These are phyloP conservation scores for Urosaurus nigricauda DNA, from an alignment of 2,797 vertebrate species.

Conservation along the genomic window DNA sequence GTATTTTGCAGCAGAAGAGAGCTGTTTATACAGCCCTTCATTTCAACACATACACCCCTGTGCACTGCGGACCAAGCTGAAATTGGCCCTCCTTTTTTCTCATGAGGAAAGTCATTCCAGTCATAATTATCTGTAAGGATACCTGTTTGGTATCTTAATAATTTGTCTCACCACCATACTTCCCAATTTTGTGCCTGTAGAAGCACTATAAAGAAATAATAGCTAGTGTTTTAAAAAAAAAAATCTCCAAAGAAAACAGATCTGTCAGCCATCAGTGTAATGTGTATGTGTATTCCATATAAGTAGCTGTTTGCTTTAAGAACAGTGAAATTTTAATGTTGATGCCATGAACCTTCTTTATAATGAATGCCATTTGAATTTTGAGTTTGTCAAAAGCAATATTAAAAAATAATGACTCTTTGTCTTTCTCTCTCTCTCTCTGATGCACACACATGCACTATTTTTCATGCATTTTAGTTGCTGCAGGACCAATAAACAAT, in stretches of 20 bases:
- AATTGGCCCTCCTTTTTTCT: too few relatives aligned
- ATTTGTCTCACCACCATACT: not conserved
- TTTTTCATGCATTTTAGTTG: constrained; percentile 36
- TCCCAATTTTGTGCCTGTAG: not conserved
- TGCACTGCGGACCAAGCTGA: too few relatives aligned
- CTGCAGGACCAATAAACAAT: not conserved
- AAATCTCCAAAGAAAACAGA: not conserved
- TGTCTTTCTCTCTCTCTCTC: too few relatives aligned
- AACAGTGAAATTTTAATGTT: constrained; percentile 32
- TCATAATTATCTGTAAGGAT: not conserved
- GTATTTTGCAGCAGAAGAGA: not conserved
- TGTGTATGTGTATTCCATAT: not conserved
- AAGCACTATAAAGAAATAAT: not conserved
- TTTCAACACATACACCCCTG: not conserved
- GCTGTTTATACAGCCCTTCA: not conserved
- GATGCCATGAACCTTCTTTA: constrained; percentile 11
- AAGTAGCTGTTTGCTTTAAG: constrained; percentile 14
- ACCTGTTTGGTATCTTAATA: not conserved
- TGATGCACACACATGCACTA: not conserved
- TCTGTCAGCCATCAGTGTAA: not conserved
- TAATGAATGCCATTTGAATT: constrained; percentile 36
- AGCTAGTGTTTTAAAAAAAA: too few relatives aligned
- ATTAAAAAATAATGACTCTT: constrained; percentile 24
- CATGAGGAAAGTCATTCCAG: too few relatives aligned
- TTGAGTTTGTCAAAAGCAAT: constrained; percentile 3